Conservation (phyloP, 2,113 vertebrate genomes). For the Salminus brasiliensis region DNA sequence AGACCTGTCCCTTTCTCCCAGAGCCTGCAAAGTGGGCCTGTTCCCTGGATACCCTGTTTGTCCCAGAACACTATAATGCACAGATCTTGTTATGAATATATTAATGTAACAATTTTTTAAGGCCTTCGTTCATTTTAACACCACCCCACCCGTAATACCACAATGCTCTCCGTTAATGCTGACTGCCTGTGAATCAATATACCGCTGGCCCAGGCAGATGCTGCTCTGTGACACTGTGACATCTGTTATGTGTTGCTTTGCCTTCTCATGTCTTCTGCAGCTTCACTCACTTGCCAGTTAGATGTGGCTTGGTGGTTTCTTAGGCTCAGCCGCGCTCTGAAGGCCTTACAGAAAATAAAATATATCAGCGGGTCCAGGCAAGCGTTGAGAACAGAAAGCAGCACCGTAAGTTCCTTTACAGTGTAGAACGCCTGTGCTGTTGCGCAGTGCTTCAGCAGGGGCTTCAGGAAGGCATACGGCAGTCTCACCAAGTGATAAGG, state of each 20-base stretch:
- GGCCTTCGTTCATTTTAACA: too few relatives aligned
- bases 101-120: too few relatives aligned
- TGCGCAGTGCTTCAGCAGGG: background rate
- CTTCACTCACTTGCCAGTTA: background rate
- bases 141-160: too few relatives aligned
- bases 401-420: conserved; percentile 66
- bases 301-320: background rate
- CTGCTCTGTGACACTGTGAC: background rate
- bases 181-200: too few relatives aligned
- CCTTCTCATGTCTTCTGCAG: background rate
- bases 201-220: background rate
- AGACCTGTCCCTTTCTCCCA: too few relatives aligned
- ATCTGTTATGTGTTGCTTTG: conserved; percentile 24
- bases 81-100: too few relatives aligned
- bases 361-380: conserved; percentile 77
- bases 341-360: conserved; percentile 73
- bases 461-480: conserved; percentile 61
- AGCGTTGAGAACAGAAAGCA: conserved; percentile 69
- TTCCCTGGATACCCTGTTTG: too few relatives aligned
- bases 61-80: too few relatives aligned
- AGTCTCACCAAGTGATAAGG: conserved; percentile 75
- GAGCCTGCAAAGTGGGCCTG: too few relatives aligned
- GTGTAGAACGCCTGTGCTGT: conserved; percentile 46
- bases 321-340: conserved; percentile 58
- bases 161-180: too few relatives aligned